phyloP scores from a whole-genome alignment of 2,113 vertebrate species.

The Tupaia tana region DNA sequence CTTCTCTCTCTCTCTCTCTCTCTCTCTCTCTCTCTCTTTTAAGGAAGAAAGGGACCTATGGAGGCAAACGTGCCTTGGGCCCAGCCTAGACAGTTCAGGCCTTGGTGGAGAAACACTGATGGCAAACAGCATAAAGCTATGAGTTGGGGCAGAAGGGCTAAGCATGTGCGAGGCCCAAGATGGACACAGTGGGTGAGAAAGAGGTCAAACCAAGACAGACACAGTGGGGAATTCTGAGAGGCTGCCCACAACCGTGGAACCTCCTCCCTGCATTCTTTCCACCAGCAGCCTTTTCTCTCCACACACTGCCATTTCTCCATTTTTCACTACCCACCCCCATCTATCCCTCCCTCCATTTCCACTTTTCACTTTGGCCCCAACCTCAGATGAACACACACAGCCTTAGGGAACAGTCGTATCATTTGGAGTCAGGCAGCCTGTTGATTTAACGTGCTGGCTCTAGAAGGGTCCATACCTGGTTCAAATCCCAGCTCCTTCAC shows the following conservation, averaged over 20 bases:
- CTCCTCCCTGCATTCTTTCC: neutral
- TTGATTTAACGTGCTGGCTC: rapidly evolving
- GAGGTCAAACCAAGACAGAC: neutral
- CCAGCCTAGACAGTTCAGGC: rapidly evolving
- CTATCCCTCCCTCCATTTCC: rapidly evolving
- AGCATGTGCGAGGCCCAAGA: neutral
- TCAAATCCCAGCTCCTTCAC: neutral
- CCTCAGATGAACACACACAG: neutral
- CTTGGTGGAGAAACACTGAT: neutral
- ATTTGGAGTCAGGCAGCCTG: neutral
- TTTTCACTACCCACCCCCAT: rapidly evolving
- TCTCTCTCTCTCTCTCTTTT: neutral
- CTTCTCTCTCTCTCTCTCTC: neutral
- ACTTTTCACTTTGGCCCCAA: neutral
- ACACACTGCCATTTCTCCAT: neutral
- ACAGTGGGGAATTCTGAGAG: neutral
- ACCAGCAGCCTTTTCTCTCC: neutral
- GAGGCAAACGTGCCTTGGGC: neutral
- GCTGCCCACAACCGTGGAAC: neutral
- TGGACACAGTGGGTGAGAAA: rapidly evolving
- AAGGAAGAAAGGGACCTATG: neutral
- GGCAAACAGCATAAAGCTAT: neutral
- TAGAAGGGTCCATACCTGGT: neutral
- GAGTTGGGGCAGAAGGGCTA: rapidly evolving
- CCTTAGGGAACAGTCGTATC: neutral